Base-by-base conservation (phyloP, 2,888 invertebrate genomes). In the Ormia ochracea region DNA sequence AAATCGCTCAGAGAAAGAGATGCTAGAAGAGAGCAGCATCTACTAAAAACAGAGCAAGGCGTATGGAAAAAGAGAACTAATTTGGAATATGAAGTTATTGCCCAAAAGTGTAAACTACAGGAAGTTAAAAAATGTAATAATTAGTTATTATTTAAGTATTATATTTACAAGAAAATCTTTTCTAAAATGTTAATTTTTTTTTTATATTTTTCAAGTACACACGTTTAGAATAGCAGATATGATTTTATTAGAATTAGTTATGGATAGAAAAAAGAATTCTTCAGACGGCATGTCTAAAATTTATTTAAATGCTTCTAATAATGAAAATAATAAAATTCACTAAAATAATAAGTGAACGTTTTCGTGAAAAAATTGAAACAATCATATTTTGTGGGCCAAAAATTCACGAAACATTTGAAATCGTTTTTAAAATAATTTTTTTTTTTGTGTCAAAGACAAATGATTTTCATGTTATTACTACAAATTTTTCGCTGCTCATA, bases 371-470 rank as follows among this genome's bases (percentile, higher is more conserved):
- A 31, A 31, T 21, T 36, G 4, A 65, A n/a, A n/a, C n/a, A n/a
- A n/a, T n/a, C n/a, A n/a, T n/a, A n/a, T n/a, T 28, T 28, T 31
- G 28, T 65, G 65, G 59, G 75, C 66, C 75, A 75, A 61, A 61
- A 43, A 33, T 45, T 43, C 10, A 31, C 23, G 9, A n/a, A n/a
- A n/a, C n/a, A n/a, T n/a, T 19, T 19, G 12, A 12, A 23, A n/a
- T n/a, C n/a, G n/a, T n/a, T n/a, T 58, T 33, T 23, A 9, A 59
- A 23, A 59, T 28, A 14, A 41, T n/a, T 21, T 23, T n/a, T n/a
- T 54, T 61, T 52, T 63, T 17, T 72, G 33, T 61, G 72, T 65
- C 69, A 77, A 77, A 70, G 76, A 48, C 69, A 65, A 41, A 58
- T 56, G 1, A 63, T 45, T 54, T 58, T 23, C 17, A 33, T 9